Base-by-base conservation (phyloP, 2,113 vertebrate genomes). In the Lampris megalopsis region DNA sequence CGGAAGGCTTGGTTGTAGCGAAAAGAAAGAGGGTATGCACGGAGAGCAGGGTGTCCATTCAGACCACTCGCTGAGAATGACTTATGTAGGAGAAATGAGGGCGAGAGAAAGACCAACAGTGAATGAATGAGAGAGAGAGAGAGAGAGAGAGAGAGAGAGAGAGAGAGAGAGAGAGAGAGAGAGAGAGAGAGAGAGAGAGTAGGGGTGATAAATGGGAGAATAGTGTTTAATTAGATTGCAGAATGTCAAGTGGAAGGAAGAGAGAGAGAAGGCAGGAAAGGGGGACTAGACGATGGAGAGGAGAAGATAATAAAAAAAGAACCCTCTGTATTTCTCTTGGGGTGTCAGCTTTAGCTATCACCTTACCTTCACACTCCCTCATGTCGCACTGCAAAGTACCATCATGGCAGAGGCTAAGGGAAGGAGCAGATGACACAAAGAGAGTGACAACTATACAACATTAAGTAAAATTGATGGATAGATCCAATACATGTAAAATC, bases 1-100 rank as follows among this genome's bases (percentile, higher is more conserved):
- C n/a, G 69, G 45, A 3, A 13, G 3, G 35, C 4, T 10, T 42
- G 63, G 48, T 41, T 70, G 59, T 1, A 91, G 63, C 1, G 79
- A 53, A 5, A 82, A 43, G 9, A 71, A 59, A 0, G 54, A 53
- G 2, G 92, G 91, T 35, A 76, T 8, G 69, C 97, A 98, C 37
- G 95, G 91, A 35, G 95, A 94, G 43, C 96, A 98, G 59, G 92
- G 87, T 0, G 95, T 95, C 96, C 97, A 97, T 53, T 92, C 93
- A 0, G 96, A 96, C 97, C 97, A 97, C 79, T 93, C 93, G 0
- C 95, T 97, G 77, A 96, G 89, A 40, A 94, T 83, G 45, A 93
- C 95, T 95, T 77, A 43, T 47, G 13, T 5, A 5, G 35, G 62
- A 0, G 37, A 11, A 54, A 2, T 11, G 9, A 41, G 5, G n/a